Evolutionary conservation across 2,797 vertebrate species (phyloP).

Genomic region (Silurus lanzhouensis): DNA sequence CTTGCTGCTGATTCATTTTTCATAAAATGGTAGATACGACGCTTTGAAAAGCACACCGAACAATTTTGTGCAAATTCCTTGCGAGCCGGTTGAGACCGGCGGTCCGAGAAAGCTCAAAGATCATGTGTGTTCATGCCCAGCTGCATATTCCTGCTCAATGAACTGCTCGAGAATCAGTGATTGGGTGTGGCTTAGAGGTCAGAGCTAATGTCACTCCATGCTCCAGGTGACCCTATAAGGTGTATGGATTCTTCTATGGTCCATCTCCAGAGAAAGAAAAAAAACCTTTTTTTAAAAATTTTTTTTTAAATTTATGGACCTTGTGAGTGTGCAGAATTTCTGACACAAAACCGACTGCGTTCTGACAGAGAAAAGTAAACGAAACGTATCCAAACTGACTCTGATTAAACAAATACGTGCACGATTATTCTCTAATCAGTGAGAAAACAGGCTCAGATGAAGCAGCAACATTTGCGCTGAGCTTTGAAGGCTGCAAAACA

Average conservation of each 20-base stretch:
- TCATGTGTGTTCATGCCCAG: not conserved
- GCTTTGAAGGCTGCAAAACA: not conserved
- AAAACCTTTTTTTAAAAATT: no score
- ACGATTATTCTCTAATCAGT: not conserved
- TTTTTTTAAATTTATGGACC: not conserved
- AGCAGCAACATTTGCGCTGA: not conserved
- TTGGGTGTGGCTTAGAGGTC: not conserved
- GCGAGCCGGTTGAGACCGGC: no score
- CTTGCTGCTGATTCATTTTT: not conserved
- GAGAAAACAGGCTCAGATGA: not conserved
- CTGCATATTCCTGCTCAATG: constrained; percentile 10
- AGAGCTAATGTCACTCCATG: not conserved
- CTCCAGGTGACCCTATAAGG: not conserved
- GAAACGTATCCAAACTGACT: not conserved
- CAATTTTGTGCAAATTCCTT: not conserved
- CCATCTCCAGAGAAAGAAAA: not conserved
- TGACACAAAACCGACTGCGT: not conserved
- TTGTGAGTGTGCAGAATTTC: not conserved
- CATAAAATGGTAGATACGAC: not conserved
- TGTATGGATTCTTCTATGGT: not conserved
- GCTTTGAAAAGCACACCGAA: not conserved
- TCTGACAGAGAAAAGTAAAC: not conserved
- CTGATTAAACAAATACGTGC: not conserved
- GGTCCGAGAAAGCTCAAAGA: not conserved
- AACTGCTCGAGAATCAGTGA: not conserved